Conservation (phyloP, 1,140 invertebrate genomes). For the Zaprionus tsacasi region DNA sequence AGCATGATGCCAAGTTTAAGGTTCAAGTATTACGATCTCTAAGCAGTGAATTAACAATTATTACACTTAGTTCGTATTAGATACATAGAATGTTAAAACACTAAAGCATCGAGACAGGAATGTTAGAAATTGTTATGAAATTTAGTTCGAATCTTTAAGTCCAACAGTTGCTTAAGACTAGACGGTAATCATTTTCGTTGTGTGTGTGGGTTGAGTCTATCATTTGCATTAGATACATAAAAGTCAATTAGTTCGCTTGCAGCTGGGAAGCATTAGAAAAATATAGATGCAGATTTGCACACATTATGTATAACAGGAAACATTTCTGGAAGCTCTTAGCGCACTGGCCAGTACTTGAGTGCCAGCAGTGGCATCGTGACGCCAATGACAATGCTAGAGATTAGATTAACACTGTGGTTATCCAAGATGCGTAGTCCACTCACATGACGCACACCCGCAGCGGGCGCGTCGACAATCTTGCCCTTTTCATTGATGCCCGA, state of each 20-base stretch:
- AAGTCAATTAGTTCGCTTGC: slow-evolving; percentile 43
- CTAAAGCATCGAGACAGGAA: not conserved
- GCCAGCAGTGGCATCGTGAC: slow-evolving; percentile 90
- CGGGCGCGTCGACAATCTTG: slow-evolving; percentile 90
- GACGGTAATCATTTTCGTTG: slow-evolving; percentile 24
- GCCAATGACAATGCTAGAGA: slow-evolving; percentile 91
- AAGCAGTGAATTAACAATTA: not conserved
- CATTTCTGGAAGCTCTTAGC: slow-evolving; percentile 31
- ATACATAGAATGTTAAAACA: not conserved
- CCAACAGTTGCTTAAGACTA: not conserved
- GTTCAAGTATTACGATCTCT: not conserved
- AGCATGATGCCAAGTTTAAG: not conserved
- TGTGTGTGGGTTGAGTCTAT: slow-evolving; percentile 39
- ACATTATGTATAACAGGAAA: slow-evolving; percentile 18
- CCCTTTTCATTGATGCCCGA: slow-evolving; percentile 91
- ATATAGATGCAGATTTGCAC: slow-evolving; percentile 21
- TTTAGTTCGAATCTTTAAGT: not conserved
- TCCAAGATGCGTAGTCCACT: slow-evolving; percentile 92
- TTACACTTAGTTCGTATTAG: not conserved
- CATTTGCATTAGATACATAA: slow-evolving; percentile 36
- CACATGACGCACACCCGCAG: slow-evolving; percentile 90
- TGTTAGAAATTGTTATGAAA: not conserved
- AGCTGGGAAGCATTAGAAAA: slow-evolving; percentile 53
- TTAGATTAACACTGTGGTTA: slow-evolving; percentile 95
- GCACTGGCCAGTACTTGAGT: slow-evolving; percentile 87